Conservation (phyloP, 2,888 invertebrate genomes). For the Megamerina dolium region DNA sequence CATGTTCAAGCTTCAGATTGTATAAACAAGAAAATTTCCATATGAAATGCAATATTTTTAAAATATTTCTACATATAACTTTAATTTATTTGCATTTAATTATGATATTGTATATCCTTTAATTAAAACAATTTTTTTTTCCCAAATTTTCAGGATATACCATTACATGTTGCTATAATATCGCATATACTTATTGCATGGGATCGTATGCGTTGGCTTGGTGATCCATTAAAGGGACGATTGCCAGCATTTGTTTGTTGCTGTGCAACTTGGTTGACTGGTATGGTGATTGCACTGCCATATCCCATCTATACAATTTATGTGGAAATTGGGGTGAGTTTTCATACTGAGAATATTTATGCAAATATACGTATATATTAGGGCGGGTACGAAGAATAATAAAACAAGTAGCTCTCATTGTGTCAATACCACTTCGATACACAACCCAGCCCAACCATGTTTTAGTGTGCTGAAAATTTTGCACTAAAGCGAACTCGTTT, state of each 20-base stretch:
- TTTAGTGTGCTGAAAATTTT: too few species aligned
- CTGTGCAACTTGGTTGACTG: constrained; percentile 65
- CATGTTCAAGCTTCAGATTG: too few species aligned
- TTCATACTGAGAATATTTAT: background rate
- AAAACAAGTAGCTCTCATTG: too few species aligned
- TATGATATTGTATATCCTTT: background rate
- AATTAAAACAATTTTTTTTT: too few species aligned
- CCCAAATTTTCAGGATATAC: constrained; percentile 57
- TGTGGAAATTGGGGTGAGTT: constrained; percentile 62
- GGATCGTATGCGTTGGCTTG: constrained; percentile 61
- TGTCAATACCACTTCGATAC: too few species aligned
- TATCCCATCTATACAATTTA: constrained; percentile 69
- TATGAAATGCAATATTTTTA: too few species aligned
- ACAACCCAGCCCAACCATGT: too few species aligned
- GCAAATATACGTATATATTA: background rate
- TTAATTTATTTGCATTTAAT: background rate
- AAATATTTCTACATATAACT: background rate
- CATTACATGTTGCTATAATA: constrained; percentile 64
- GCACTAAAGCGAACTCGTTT: too few species aligned
- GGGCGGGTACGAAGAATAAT: too few species aligned
- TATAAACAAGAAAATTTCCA: too few species aligned
- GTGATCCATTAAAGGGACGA: constrained; percentile 59
- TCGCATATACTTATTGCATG: constrained; percentile 63
- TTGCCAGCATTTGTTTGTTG: constrained; percentile 63
- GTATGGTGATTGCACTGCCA: constrained; percentile 65